phyloP scores from a whole-genome alignment of 2,888 invertebrate genomes.

The Rotaria macrura region DNA sequence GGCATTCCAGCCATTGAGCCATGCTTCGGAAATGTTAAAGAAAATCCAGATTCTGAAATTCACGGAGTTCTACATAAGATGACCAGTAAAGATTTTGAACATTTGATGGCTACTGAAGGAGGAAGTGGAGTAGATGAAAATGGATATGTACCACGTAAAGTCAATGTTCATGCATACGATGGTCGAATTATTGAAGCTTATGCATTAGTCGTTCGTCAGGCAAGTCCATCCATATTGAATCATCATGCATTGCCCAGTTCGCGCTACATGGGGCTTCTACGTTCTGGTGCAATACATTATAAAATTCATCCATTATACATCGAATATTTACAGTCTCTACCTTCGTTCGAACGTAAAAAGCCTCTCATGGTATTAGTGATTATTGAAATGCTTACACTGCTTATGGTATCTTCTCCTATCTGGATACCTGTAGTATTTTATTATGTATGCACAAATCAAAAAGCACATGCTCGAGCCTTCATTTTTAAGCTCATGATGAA shows the following conservation, averaged over 20 bases:
- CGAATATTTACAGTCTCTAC: constrained; percentile 15
- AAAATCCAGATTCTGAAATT: not conserved
- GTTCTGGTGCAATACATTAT: not conserved
- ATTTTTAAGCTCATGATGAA: not conserved
- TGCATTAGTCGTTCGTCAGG: constrained; percentile 6
- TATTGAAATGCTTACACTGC: not conserved
- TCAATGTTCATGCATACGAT: constrained; percentile 10
- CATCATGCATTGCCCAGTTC: not conserved
- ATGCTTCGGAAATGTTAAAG: constrained; percentile 10
- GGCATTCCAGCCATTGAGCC: not conserved
- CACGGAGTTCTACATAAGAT: not conserved
- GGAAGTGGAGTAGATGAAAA: not conserved
- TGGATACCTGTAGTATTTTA: not conserved
- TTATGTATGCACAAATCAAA: not conserved
- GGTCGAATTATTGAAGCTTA: constrained; percentile 19
- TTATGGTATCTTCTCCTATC: not conserved
- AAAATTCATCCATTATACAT: constrained; percentile 4
- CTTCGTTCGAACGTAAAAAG: not conserved
- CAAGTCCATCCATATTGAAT: not conserved
- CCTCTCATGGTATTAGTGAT: not conserved
- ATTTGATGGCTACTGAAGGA: not conserved
- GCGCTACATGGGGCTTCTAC: not conserved
- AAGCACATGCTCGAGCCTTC: not conserved
- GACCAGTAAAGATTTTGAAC: not conserved
- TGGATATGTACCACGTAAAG: not conserved